Percentiles rank a stretch among this genome's conserved stretches.
phyloP scores from a whole-genome alignment of 2,888 invertebrate species.

The Tachina fera region DNA sequence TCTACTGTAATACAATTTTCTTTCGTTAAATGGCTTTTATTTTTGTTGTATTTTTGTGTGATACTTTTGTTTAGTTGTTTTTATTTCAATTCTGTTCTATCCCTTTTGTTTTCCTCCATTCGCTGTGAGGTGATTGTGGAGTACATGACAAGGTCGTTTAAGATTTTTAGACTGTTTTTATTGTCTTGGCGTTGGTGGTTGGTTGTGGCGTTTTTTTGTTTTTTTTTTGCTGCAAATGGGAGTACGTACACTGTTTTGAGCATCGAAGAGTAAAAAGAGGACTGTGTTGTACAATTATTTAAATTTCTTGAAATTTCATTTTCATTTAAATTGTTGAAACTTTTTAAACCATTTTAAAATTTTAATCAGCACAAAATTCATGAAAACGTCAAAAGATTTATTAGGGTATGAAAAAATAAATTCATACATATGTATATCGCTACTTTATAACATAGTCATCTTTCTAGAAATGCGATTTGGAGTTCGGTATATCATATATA shows the following conservation, averaged over 20 bases:
- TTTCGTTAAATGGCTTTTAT: slow-evolving; percentile 1
- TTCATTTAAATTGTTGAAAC: slow-evolving; percentile 4
- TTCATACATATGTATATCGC: neutral
- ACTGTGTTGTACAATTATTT: slow-evolving; percentile 6
- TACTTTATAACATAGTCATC: too few relatives aligned
- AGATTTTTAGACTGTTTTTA: slow-evolving; percentile 55
- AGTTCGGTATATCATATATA: too few relatives aligned
- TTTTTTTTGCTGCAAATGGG: neutral
- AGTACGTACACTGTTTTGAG: neutral
- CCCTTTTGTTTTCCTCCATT: slow-evolving; percentile 19
- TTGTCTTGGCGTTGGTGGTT: slow-evolving; percentile 11
- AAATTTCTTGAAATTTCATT: slow-evolving; percentile 4
- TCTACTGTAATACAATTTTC: slow-evolving; percentile 15
- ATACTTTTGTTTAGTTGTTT: slow-evolving; percentile 24
- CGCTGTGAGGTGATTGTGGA: slow-evolving; percentile 57
- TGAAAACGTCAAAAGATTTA: neutral
- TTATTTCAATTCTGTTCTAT: slow-evolving; percentile 37
- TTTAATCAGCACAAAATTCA: neutral
- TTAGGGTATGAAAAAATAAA: neutral
- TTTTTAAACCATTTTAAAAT: slow-evolving; percentile 9
- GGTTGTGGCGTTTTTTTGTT: slow-evolving; percentile 1
- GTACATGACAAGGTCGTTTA: slow-evolving; percentile 72
- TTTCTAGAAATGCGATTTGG: too few relatives aligned
- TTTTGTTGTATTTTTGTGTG: slow-evolving; percentile 4
- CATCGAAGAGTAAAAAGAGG: neutral